These are phyloP conservation scores for Platycnemis pennipes DNA, from an alignment of 2,888 invertebrate genomes.

Conservation along the genomic window DNA sequence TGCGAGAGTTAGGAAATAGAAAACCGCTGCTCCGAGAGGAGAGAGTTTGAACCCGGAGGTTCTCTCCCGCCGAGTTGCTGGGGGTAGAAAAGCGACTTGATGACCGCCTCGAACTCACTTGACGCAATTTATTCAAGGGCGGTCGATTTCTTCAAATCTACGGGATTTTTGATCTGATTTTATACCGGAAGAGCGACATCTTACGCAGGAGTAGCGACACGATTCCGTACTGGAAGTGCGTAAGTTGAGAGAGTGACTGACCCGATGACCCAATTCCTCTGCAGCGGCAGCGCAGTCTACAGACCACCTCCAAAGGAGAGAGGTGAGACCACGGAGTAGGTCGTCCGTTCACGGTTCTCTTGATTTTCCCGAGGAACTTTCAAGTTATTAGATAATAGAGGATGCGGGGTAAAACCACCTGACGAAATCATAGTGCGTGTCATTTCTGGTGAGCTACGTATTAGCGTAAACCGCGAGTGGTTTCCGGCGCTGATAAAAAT, in stretches of 20 bases:
- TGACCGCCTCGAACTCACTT: not conserved
- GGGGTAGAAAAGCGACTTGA: not conserved
- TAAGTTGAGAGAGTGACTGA: slow-evolving; percentile 30
- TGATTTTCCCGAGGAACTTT: not conserved
- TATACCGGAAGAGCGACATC: not conserved
- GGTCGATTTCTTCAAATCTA: not conserved
- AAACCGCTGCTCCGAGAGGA: not conserved
- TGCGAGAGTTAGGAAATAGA: not conserved
- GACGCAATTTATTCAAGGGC: not conserved
- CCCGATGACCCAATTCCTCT: slow-evolving; percentile 49
- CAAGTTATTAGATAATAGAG: slow-evolving; percentile 25
- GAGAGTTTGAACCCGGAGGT: not conserved
- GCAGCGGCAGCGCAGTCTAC: slow-evolving; percentile 1
- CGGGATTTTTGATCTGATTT: not conserved
- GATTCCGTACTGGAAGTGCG: not conserved
- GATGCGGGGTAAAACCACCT: not conserved
- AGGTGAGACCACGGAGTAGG: not conserved
- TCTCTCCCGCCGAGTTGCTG: not conserved
- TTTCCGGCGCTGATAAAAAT: not conserved
- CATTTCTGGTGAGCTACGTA: not conserved
- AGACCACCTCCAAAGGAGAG: slow-evolving; percentile 8
- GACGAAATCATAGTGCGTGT: not conserved
- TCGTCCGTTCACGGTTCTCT: not conserved
- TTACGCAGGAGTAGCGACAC: not conserved
- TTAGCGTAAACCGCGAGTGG: not conserved